phyloP scores from a whole-genome alignment of 2,888 invertebrate genomes.

The Lottia gigantea region DNA sequence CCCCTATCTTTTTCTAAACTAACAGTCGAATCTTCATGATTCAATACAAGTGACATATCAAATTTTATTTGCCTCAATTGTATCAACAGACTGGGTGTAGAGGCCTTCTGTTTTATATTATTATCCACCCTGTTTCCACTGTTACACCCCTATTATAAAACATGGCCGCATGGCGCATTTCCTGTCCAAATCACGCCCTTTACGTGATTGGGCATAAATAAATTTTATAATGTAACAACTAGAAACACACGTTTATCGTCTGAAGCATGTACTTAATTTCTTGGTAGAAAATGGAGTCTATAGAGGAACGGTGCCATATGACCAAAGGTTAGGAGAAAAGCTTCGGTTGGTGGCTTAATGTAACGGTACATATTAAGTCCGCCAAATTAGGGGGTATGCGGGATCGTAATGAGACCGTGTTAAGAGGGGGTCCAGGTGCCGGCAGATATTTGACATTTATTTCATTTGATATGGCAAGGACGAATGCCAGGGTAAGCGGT shows the following conservation, averaged over 20 bases:
- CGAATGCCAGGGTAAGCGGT: neutral
- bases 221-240: neutral
- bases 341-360: neutral
- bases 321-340: neutral
- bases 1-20: conserved; percentile 7
- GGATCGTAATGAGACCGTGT: conserved; percentile 29
- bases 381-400: conserved; percentile 29
- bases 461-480: neutral
- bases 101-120: conserved; percentile 1
- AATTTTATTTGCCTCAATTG: conserved; percentile 7
- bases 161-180: conserved; percentile 11
- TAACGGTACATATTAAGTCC: conserved; percentile 7
- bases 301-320: neutral
- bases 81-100: neutral
- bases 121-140: neutral
- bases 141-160: neutral
- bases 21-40: neutral
- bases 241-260: neutral
- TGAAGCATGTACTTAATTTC: neutral
- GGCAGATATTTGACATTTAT: conserved; percentile 31
- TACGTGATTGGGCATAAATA: conserved; percentile 8
- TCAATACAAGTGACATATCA: neutral
- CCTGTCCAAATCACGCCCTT: neutral
- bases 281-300: neutral
- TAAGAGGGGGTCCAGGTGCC: conserved; percentile 42